These are phyloP conservation scores for Plagiodera versicolora DNA, from an alignment of 2,888 invertebrate species.

Conservation along the genomic window DNA sequence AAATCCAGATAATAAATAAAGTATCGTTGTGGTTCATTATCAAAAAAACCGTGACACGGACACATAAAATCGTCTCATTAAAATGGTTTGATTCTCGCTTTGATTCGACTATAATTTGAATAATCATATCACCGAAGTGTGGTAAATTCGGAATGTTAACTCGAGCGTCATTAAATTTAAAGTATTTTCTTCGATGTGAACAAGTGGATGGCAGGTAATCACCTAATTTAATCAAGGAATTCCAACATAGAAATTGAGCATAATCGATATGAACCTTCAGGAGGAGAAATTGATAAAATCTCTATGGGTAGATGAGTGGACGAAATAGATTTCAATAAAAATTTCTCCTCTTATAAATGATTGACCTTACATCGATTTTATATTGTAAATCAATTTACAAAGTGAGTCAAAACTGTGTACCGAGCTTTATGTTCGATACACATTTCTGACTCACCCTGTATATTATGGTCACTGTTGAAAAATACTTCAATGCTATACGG, in stretches of 20 bases:
- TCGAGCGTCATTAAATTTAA: constrained; percentile 17
- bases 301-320: constrained; percentile 12
- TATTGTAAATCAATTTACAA: no score
- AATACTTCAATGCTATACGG: no score
- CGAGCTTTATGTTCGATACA: no score
- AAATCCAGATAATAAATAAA: constrained; percentile 1
- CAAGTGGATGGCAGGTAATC: constrained; percentile 22
- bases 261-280: constrained; percentile 23
- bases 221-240: constrained; percentile 23
- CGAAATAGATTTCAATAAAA: constrained; percentile 14
- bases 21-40: not conserved
- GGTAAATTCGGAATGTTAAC: constrained; percentile 20
- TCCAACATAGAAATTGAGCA: constrained; percentile 21
- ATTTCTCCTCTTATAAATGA: constrained; percentile 12
- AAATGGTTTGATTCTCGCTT: constrained; percentile 16
- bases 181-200: constrained; percentile 17
- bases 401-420: no score
- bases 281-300: constrained; percentile 16
- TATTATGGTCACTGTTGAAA: no score
- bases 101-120: constrained; percentile 16
- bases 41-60: constrained; percentile 1
- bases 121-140: constrained; percentile 17
- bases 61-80: constrained; percentile 12
- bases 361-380: no score
- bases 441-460: no score